Conservation (phyloP, 2,888 invertebrate genomes). For the Hyposoter didymator region DNA sequence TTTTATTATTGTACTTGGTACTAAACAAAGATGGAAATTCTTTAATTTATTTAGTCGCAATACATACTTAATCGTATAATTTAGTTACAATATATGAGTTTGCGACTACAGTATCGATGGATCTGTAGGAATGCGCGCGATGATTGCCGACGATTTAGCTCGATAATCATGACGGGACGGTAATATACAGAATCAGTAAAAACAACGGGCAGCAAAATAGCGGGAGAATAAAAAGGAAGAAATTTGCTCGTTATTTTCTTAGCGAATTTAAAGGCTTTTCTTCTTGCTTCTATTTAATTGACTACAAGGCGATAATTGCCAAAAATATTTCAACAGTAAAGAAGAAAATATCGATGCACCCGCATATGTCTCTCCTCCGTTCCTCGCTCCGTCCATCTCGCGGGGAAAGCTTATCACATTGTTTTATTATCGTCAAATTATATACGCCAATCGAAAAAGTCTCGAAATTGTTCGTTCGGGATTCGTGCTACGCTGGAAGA, state of each 20-base stretch:
- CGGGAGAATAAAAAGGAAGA: neutral
- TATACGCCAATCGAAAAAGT: neutral
- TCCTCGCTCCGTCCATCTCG: neutral
- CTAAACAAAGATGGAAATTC: slow-evolving; percentile 62
- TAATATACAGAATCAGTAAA: slow-evolving; percentile 4
- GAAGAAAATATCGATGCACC: slow-evolving; percentile 42
- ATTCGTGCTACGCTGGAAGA: slow-evolving; percentile 48
- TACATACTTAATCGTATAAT: slow-evolving; percentile 37
- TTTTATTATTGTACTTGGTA: slow-evolving; percentile 64
- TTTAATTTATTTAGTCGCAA: slow-evolving; percentile 40
- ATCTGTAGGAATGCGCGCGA: neutral
- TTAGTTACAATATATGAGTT: slow-evolving; percentile 8
- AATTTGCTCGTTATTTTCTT: neutral
- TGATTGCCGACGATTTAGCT: slow-evolving; percentile 7
- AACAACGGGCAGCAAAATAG: neutral
- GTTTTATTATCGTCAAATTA: slow-evolving; percentile 18
- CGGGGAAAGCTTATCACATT: slow-evolving; percentile 56
- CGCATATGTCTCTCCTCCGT: slow-evolving; percentile 25
- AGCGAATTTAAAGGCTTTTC: neutral
- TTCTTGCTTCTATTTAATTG: slow-evolving; percentile 19
- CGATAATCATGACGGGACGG: slow-evolving; percentile 2
- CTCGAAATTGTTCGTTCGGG: slow-evolving; percentile 9
- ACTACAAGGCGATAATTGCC: slow-evolving; percentile 24
- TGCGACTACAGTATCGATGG: slow-evolving; percentile 18
- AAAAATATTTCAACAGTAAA: slow-evolving; percentile 34